These are phyloP conservation scores for Antrozous pallidus DNA, from an alignment of 2,797 vertebrate species.

Conservation along the genomic window DNA sequence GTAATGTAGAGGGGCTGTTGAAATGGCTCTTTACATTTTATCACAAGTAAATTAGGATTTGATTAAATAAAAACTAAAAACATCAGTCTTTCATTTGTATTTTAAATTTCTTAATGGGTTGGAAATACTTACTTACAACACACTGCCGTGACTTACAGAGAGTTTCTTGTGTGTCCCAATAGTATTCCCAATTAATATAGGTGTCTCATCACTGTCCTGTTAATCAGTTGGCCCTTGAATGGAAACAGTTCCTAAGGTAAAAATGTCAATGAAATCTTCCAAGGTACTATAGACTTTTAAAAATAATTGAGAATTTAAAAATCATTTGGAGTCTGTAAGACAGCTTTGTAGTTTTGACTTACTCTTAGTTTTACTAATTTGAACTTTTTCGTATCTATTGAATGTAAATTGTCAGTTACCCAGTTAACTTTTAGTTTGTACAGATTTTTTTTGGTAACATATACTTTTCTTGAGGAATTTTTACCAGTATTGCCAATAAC, in stretches of 20 bases:
- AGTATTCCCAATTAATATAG: neutral
- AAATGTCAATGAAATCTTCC: neutral
- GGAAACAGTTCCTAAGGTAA: neutral
- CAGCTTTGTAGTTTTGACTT: neutral
- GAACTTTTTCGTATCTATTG: neutral
- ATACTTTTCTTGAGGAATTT: conserved; percentile 10
- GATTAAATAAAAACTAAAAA: conserved; percentile 8
- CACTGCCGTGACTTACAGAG: neutral
- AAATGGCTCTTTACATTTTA: conserved; percentile 36
- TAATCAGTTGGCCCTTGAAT: conserved; percentile 1
- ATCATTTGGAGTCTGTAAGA: conserved; percentile 1
- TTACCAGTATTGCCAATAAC: conserved; percentile 25
- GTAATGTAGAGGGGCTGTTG: neutral
- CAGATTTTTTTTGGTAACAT: neutral
- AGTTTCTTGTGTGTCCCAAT: conserved; percentile 13
- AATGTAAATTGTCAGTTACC: conserved; percentile 4
- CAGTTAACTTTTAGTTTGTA: neutral
- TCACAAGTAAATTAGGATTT: conserved; percentile 39
- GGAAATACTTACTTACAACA: neutral
- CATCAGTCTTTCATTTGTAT: neutral
- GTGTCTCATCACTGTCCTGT: conserved; percentile 10
- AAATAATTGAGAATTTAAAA: conserved; percentile 9
- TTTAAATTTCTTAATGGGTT: conserved; percentile 3
- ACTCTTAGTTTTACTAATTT: conserved; percentile 20
- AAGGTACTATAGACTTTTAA: neutral